Percentiles rank a stretch among this genome's conserved stretches.
These are phyloP conservation scores for Chymomyza caudatula DNA, from an alignment of 2,888 invertebrate species.

Conservation along the genomic window DNA sequence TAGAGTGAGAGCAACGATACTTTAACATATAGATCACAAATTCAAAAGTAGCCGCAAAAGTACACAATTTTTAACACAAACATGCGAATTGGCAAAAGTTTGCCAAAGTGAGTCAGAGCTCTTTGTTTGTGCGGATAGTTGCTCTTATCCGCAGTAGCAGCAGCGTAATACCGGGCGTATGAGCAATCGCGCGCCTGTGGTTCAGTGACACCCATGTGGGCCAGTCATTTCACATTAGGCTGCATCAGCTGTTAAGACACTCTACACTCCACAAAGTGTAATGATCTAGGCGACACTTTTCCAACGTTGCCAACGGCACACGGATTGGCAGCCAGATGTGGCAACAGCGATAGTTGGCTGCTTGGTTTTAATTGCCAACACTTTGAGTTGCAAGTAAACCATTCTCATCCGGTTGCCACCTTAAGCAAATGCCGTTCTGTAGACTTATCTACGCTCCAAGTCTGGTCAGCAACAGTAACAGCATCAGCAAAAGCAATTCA, in stretches of 20 bases:
- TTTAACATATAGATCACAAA: background rate
- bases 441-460: background rate
- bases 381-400: constrained; percentile 37
- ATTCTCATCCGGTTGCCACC: constrained; percentile 62
- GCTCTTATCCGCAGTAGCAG: background rate
- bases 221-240: constrained; percentile 7
- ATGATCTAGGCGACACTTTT: constrained; percentile 48
- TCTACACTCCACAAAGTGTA: constrained; percentile 60
- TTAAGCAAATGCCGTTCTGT: background rate
- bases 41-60: background rate
- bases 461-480: constrained; percentile 18
- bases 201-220: constrained; percentile 54
- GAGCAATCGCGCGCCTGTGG: constrained; percentile 32
- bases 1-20: background rate
- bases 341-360: constrained; percentile 42
- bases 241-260: constrained; percentile 15
- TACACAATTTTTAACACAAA: constrained; percentile 48
- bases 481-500: constrained; percentile 62
- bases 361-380: constrained; percentile 53
- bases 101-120: background rate
- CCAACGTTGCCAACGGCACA: constrained; percentile 9
- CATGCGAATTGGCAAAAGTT: constrained; percentile 46
- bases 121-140: constrained; percentile 9
- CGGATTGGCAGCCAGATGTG: background rate
- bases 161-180: constrained; percentile 37